Evolutionary conservation across 2,113 vertebrate species (phyloP).

Genomic region (Porphyrio hochstetteri): DNA sequence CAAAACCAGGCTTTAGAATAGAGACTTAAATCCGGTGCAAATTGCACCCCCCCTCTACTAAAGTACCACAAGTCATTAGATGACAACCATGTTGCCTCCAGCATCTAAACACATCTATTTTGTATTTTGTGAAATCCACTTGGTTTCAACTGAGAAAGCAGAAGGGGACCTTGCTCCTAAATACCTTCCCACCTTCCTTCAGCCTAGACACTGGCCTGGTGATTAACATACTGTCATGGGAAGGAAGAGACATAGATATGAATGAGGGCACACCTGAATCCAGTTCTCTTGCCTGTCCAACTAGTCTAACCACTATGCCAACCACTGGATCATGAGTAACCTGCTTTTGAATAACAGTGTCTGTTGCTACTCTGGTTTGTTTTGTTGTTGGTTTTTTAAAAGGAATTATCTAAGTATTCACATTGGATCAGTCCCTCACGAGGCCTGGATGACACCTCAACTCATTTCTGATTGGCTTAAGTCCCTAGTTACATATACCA

Average conservation of each 20-base stretch:
- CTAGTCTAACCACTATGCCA: conserved; percentile 35
- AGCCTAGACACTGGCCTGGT: background rate
- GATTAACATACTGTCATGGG: conserved; percentile 35
- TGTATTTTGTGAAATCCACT: background rate
- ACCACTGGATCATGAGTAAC: background rate
- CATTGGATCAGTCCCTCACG: background rate
- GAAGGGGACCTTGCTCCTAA: background rate
- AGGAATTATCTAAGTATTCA: background rate
- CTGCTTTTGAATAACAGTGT: conserved; percentile 6
- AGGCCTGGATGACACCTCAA: background rate
- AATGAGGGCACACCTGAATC: conserved; percentile 34
- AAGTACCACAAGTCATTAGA: background rate
- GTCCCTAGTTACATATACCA: background rate
- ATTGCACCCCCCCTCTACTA: background rate
- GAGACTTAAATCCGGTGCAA: background rate
- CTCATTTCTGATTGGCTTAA: background rate
- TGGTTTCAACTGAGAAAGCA: background rate
- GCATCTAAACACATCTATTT: background rate
- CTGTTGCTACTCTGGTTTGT: background rate
- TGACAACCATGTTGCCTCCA: background rate
- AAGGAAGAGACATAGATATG: conserved; percentile 12
- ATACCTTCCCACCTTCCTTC: background rate
- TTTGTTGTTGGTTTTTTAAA: background rate
- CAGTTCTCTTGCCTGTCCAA: background rate
- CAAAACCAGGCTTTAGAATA: background rate